phyloP scores from a whole-genome alignment of 1,140 invertebrate genomes.

The Zaprionus davidi region DNA sequence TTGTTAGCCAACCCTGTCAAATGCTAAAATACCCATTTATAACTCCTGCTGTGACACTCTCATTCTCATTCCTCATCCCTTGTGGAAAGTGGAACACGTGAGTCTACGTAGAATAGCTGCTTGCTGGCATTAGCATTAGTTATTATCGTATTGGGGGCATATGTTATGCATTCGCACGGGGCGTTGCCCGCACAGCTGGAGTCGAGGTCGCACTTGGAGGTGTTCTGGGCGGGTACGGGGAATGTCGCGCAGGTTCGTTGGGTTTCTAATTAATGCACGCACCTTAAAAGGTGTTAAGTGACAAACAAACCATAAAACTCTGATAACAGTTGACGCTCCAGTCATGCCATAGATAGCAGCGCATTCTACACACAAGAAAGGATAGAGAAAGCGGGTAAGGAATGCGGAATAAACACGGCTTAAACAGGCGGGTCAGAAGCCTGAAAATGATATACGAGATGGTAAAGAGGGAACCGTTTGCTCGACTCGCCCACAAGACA shows the following conservation, averaged over 20 bases:
- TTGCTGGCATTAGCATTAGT: slow-evolving; percentile 33
- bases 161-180: slow-evolving; percentile 8
- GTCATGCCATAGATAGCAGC: slow-evolving; percentile 25
- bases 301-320: slow-evolving; percentile 83
- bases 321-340: slow-evolving; percentile 64
- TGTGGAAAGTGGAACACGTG: not conserved
- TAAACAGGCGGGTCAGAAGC: slow-evolving; percentile 47
- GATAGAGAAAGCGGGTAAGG: slow-evolving; percentile 19
- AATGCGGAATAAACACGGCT: slow-evolving; percentile 36
- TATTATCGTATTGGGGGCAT: slow-evolving; percentile 33
- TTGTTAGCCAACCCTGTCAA: not conserved
- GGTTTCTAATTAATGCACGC: slow-evolving; percentile 73
- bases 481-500: slow-evolving; percentile 57
- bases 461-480: not conserved
- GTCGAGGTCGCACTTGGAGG: slow-evolving; percentile 9
- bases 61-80: not conserved
- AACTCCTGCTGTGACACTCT: not conserved
- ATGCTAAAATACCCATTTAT: not conserved
- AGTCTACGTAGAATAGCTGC: not conserved
- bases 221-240: not conserved
- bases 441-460: slow-evolving; percentile 64
- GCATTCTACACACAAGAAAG: slow-evolving; percentile 4
- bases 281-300: slow-evolving; percentile 79
- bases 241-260: slow-evolving; percentile 62
- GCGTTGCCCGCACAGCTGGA: slow-evolving; percentile 56